Evolutionary conservation across 2,888 invertebrate genomes (phyloP), one percentile per base, ranked within the genome.

Genomic region (Trichopoda pennipes): DNA sequence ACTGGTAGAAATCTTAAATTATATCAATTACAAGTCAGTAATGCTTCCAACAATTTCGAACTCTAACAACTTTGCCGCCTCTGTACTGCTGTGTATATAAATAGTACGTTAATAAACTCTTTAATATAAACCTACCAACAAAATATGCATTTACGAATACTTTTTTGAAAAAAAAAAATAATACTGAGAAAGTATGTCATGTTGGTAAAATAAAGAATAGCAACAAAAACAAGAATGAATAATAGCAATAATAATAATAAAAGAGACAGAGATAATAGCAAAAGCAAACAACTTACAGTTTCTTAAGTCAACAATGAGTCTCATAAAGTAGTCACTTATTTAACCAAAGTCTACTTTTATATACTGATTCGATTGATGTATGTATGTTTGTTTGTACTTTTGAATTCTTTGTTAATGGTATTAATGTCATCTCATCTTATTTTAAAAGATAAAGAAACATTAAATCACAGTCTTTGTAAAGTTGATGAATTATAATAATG

Each of bases 101-200:
- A 28, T 28, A 3, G 28, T 28, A 28, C 28, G 6, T 28, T 28
- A 28, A 28, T 4, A 28, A 28, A 28, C 28, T 28, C 28, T 28
- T 28, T 28, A 28, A 28, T 28, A 28, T 28, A 28, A 28, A 28
- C 28, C 6, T 28, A 28, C 28, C n/a, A n/a, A n/a, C n/a, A n/a
- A n/a, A n/a, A n/a, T n/a, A n/a, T n/a, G n/a, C n/a, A n/a, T n/a
- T n/a, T n/a, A n/a, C n/a, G n/a, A n/a, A n/a, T n/a, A n/a, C n/a
- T n/a, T n/a, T n/a, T n/a, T n/a, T n/a, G n/a, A n/a, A n/a, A n/a
- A n/a, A 28, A 28, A 28, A 28, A 28, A 28, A 28, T 28, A 2
- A 7, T 73, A 79, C 61, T 73, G 44, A 61, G 60, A 79, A 73
- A 79, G 80, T 75, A 70, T 80, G 75, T 80, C 74, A 75, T 70